Conservation (phyloP, 2,113 vertebrate genomes). For the Hippopotamus amphibius region DNA sequence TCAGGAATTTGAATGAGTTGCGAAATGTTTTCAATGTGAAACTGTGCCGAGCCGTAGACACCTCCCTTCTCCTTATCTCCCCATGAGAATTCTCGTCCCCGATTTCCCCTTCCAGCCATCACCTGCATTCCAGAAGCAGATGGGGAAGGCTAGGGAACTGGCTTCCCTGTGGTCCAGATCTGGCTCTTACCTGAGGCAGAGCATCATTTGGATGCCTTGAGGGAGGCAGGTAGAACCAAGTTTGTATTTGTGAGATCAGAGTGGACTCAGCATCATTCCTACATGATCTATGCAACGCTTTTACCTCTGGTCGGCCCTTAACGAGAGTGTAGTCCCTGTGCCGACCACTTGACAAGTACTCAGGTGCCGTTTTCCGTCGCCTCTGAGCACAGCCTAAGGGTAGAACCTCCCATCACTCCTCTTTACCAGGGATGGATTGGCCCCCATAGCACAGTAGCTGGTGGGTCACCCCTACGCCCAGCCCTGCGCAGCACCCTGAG, state of each 20-base stretch:
- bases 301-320: too few relatives aligned
- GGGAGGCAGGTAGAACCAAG: rapidly evolving
- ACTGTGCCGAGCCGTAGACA: not conserved
- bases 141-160: not conserved
- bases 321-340: rapidly evolving
- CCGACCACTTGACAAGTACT: not conserved
- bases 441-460: not conserved
- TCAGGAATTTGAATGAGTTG: not conserved
- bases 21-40: not conserved
- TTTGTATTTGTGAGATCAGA: not conserved
- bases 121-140: not conserved
- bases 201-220: too few relatives aligned
- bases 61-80: not conserved
- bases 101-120: not conserved
- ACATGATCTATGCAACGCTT: rapidly evolving
- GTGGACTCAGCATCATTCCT: not conserved
- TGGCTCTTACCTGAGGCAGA: too few relatives aligned
- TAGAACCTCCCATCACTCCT: not conserved
- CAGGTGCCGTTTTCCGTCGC: not conserved
- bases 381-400: not conserved
- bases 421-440: not conserved
- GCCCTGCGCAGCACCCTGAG: not conserved
- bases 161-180: not conserved
- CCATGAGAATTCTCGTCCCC: not conserved
- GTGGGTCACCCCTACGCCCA: not conserved